Evolutionary conservation across 2,113 vertebrate genomes (phyloP), one percentile per base, ranked within the genome.

Genomic region (Zosterops lateralis): DNA sequence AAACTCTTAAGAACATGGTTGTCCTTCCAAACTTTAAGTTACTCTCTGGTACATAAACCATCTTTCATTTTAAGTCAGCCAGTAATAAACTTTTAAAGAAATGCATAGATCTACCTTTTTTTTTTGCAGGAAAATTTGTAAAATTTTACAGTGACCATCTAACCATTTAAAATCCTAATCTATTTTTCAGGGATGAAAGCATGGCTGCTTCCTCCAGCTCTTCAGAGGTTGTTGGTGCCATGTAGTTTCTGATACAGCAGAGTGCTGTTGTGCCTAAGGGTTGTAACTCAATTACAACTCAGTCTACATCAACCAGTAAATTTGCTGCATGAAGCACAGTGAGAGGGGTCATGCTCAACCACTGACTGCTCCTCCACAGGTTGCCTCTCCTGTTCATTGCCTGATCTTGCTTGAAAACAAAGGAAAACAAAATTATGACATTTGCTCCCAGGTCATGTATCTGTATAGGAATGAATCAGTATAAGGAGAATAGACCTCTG

Each of bases 181-280:
- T 64, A 11, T 26, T 19, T 57, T 79, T 48, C 29, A 84, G 3
- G 4, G 3, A 16, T 40, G 21, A 56, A 90, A 74, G 12, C 29
- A 29, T 9, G 8, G 11, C 26, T 77, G 9, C 11, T 78, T 61
- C 5, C 13, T 17, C 7, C 31, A 54, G 32, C 3, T 77, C 7
- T 57, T 68, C 1, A 5, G 36, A 53, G 7, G 4, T 2, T 81
- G 6, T 18, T 60, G 21, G 16, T 4, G 3, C 8, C 26, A 16
- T 36, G 28, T 32, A 7, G 8, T 34, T 84, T 85, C 44, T 75
- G 44, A 45, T 22, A 44, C 3, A 70, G n/a, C 24, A 65, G 17
- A 31, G 15, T 48, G 42, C 50, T 65, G 36, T 31, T 1, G 0
- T 2, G 2, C 7, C 12, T 6, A 15, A 6, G 36, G 29, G 26